Evolutionary conservation across 2,113 vertebrate species (phyloP).

Genomic region (Cheilinus undulatus): DNA sequence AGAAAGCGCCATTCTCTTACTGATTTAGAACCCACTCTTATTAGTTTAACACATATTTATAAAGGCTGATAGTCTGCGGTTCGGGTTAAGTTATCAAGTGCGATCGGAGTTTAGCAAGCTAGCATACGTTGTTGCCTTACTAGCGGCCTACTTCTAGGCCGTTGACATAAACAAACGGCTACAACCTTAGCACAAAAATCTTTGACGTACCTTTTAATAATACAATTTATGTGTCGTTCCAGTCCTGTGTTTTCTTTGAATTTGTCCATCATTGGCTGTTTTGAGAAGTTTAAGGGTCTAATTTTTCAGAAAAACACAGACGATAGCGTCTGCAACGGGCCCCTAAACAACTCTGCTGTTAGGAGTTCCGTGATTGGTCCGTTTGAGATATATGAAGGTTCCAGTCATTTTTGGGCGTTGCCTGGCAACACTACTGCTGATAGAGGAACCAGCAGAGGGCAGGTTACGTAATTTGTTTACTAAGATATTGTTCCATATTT

Average conservation of each 20-base stretch:
- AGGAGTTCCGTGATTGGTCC: constrained; percentile 65
- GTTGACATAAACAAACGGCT: neutral
- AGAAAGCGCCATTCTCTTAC: no score
- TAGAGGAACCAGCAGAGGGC: neutral
- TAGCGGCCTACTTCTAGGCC: constrained; percentile 16
- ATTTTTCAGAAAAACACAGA: constrained; percentile 20
- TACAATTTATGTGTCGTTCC: constrained; percentile 63
- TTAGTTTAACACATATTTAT: no score
- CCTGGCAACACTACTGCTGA: constrained; percentile 59
- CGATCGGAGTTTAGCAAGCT: neutral
- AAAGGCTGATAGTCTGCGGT: fast-evolving
- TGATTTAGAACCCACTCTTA: no score
- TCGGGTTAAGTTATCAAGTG: neutral
- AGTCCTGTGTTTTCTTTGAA: constrained; percentile 39
- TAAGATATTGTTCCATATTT: neutral
- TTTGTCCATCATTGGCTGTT: constrained; percentile 68
- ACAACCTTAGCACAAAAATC: neutral
- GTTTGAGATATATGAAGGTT: constrained; percentile 19
- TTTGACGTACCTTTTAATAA: constrained; percentile 78
- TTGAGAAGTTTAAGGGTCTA: constrained; percentile 4
- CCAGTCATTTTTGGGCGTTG: constrained; percentile 56
- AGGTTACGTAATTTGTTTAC: constrained; percentile 73
- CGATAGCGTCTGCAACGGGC: neutral
- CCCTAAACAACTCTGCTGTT: neutral
- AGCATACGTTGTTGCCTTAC: neutral